A percentile compares a stretch with the other conserved stretches of the same genome.
These are phyloP conservation scores for Apistogramma diplotaenia DNA, from an alignment of 2,113 vertebrate species.

Conservation along the genomic window DNA sequence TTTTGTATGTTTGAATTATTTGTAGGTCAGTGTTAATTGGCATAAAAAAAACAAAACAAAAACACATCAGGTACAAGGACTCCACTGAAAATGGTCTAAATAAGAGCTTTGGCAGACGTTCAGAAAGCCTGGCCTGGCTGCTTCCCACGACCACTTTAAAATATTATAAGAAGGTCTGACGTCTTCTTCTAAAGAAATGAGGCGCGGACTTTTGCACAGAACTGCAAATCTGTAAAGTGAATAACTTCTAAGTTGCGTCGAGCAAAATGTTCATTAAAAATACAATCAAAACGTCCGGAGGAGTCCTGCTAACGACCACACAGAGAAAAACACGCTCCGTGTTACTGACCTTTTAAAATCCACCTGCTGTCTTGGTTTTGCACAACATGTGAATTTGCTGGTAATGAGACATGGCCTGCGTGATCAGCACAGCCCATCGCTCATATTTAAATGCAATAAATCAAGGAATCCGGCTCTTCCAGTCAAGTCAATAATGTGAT, in stretches of 20 bases:
- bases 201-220: neutral
- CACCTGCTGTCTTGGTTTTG: neutral
- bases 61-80: neutral
- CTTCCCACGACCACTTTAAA: neutral
- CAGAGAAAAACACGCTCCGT: neutral
- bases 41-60: neutral
- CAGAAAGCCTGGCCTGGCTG: neutral
- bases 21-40: neutral
- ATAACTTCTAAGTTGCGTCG: neutral
- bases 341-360: neutral
- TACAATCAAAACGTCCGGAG: neutral
- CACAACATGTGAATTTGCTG: neutral
- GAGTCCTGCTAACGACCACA: neutral
- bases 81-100: neutral
- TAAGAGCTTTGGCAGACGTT: too few relatives aligned
- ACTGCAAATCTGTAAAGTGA: neutral
- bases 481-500: slow-evolving; percentile 23
- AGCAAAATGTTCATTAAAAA: neutral
- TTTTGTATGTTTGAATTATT: neutral
- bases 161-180: neutral
- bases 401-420: slow-evolving; percentile 10
- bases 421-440: neutral
- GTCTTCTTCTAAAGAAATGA: neutral
- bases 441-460: slow-evolving; percentile 22
- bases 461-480: neutral